Evolutionary conservation across 2,797 vertebrate genomes (phyloP), one percentile per base, ranked within the genome.

Genomic region (Sphenodon punctatus): DNA sequence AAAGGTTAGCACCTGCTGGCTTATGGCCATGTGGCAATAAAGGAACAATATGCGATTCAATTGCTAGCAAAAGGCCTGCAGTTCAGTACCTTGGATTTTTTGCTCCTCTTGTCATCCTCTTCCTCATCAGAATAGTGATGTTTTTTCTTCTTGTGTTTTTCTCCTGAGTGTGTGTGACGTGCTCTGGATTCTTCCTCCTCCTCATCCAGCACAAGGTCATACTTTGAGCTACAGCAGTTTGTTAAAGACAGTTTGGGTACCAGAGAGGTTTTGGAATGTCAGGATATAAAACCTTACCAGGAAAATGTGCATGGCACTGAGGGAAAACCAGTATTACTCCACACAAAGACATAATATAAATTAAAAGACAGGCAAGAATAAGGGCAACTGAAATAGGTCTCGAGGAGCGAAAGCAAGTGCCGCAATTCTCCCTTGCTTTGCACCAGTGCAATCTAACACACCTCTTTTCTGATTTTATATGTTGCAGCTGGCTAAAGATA

Each of bases 131-230:
- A 97, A 84, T 97, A 95, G 81, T 96, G 95, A 27, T 95, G 96
- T 61, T 95, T 97, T 93, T 97, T 97, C 82, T 98, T 97, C 89
- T 97, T 97, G 81, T 97, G 96, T 60, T 97, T 98, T 91, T 97
- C 97, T 89, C 96, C 94, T 23, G 92, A 88, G 60, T 91, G 96
- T 0, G 75, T 93, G n/a, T 93, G 96, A 88, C 96, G 93, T 2
- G 84, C 75, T 15, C 88, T 92, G 46, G 89, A 85, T 41, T 94
- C 95, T 45, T 96, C 97, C 32, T 93, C 91, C 14, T 97, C 96
- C 3, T 98, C 98, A 39, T 98, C 98, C 17, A 98, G 92, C 41
- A 99, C 85, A 67, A 99, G 96, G 66, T 98, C 97, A 11, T 99
- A 99, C 83, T 96, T 98, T 39, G 96, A 93, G 82, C 98, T 99